Evolutionary conservation across 2,113 vertebrate genomes (phyloP).

Genomic region (Clarias macrocephalus): DNA sequence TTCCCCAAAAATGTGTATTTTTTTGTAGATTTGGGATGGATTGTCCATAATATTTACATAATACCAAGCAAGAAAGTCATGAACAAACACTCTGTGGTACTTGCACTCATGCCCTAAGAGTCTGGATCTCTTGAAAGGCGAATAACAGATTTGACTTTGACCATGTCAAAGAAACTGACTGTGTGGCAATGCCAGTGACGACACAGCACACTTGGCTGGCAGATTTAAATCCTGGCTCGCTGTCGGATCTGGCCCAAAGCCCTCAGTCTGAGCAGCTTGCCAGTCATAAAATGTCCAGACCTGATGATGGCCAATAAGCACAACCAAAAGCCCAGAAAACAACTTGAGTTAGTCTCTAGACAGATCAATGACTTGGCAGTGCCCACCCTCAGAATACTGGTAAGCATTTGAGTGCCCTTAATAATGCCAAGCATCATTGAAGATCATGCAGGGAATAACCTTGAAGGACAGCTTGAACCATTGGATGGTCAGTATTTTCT

Average conservation of each 20-base stretch:
- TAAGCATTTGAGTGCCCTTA: neutral
- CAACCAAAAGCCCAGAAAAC: neutral
- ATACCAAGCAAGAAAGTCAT: neutral
- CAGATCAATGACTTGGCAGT: neutral
- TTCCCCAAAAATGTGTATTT: too few species aligned
- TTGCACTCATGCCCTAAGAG: neutral
- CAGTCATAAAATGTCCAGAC: neutral
- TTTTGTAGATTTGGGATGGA: neutral
- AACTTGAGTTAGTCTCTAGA: neutral
- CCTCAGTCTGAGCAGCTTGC: neutral
- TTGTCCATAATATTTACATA: neutral
- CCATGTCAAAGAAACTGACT: neutral
- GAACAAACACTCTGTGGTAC: neutral
- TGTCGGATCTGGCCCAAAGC: neutral
- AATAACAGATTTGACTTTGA: neutral
- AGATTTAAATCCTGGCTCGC: neutral
- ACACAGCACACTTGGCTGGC: neutral
- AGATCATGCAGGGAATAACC: neutral
- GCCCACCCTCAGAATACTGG: neutral
- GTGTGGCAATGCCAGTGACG: neutral
- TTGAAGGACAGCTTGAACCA: neutral
- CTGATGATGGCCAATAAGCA: neutral
- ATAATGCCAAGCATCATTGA: neutral
- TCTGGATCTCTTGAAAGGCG: neutral
- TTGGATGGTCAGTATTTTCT: neutral